These are phyloP conservation scores for Danaus plexippus DNA, from an alignment of 1,140 invertebrate species.

Conservation along the genomic window DNA sequence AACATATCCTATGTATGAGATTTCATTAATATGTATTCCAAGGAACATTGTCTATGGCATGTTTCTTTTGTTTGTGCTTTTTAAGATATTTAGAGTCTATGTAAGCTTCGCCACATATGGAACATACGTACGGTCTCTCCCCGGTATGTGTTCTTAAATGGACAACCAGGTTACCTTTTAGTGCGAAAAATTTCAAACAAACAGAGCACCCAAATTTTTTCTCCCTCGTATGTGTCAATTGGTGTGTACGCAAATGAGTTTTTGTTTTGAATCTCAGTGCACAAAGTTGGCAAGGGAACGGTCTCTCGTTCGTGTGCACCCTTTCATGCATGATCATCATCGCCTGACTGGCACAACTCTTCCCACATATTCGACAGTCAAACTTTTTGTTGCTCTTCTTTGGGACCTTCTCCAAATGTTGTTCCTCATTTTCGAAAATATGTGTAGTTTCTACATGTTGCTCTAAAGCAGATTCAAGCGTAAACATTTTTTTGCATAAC, in stretches of 20 bases:
- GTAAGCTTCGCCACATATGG: conserved; percentile 74
- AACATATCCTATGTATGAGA: too few relatives aligned
- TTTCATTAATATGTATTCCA: conserved; percentile 53
- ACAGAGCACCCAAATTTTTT: conserved; percentile 72
- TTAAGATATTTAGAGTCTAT: conserved; percentile 71
- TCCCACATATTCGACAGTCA: conserved; percentile 60
- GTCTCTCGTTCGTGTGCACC: conserved; percentile 72
- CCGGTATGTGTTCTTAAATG: conserved; percentile 72
- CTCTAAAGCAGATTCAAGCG: conserved; percentile 54
- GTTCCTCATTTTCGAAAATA: conserved; percentile 35
- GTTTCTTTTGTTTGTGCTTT: conserved; percentile 67
- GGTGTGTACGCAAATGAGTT: conserved; percentile 71
- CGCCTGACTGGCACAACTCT: conserved; percentile 68
- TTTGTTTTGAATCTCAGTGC: conserved; percentile 71
- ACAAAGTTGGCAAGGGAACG: conserved; percentile 70
- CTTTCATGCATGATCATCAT: conserved; percentile 73
- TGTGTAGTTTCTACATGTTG: conserved; percentile 64
- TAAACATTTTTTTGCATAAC: conserved; percentile 70
- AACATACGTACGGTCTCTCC: conserved; percentile 76
- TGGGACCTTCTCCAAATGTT: conserved; percentile 30
- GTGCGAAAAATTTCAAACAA: conserved; percentile 69
- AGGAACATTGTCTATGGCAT: conserved; percentile 61
- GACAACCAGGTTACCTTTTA: conserved; percentile 66
- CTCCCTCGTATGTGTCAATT: conserved; percentile 70
- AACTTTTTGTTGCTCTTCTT: conserved; percentile 52